phyloP scores from a whole-genome alignment of 1,140 invertebrate species.

The Cydia strobilella region DNA sequence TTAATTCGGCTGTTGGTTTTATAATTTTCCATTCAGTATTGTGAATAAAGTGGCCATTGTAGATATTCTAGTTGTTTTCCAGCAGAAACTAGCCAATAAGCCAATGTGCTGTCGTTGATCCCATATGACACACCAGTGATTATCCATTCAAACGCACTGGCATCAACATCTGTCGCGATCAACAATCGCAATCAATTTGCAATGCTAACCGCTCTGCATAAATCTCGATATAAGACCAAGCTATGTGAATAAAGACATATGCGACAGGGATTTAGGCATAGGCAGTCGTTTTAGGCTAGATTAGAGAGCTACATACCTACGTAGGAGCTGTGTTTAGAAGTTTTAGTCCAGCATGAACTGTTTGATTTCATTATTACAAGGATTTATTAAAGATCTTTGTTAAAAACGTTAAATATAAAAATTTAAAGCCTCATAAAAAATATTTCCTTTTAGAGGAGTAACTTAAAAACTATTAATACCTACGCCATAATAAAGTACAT shows the following conservation, averaged over 20 bases:
- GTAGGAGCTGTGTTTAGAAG: not conserved
- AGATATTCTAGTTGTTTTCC: too few relatives aligned
- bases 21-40: too few relatives aligned
- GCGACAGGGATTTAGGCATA: not conserved
- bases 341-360: not conserved
- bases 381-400: too few relatives aligned
- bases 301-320: not conserved
- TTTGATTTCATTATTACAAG: too few relatives aligned
- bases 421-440: too few relatives aligned
- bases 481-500: too few relatives aligned
- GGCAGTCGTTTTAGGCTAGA: not conserved
- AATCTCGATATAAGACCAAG: slow-evolving; percentile 48
- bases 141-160: slow-evolving; percentile 61
- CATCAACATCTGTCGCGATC: slow-evolving; percentile 65
- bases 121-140: slow-evolving; percentile 50
- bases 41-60: too few relatives aligned
- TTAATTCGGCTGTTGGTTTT: too few relatives aligned
- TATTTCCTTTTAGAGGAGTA: too few relatives aligned
- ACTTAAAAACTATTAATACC: too few relatives aligned
- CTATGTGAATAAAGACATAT: slow-evolving; percentile 1
- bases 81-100: not conserved
- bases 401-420: too few relatives aligned
- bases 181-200: slow-evolving; percentile 64
- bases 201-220: slow-evolving; percentile 63
- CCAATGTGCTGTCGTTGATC: not conserved